Evolutionary conservation across 2,888 invertebrate genomes (phyloP).

Genomic region (Dasypolia templi): DNA sequence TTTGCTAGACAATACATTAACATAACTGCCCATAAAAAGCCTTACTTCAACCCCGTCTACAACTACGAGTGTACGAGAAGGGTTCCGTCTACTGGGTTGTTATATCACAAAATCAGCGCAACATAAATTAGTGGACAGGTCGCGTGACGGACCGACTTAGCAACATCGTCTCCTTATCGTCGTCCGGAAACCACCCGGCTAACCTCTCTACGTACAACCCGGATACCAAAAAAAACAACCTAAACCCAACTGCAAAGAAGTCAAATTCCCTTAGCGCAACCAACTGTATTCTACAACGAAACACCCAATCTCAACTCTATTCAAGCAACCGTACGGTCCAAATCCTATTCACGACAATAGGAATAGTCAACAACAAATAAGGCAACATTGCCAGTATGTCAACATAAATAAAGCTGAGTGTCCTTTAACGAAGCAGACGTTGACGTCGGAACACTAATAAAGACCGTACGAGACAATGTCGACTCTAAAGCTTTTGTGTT

Average conservation of each 20-base stretch:
- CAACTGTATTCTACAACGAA: conserved; percentile 62
- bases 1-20: conserved; percentile 82
- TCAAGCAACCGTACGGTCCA: conserved; percentile 73
- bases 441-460: conserved; percentile 87
- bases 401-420: conserved; percentile 90
- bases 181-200: conserved; percentile 82
- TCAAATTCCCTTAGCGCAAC: conserved; percentile 75
- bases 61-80: conserved; percentile 69
- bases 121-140: conserved; percentile 90
- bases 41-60: conserved; percentile 53
- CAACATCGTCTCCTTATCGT: conserved; percentile 87
- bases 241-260: conserved; percentile 77
- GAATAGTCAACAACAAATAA: conserved; percentile 83
- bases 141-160: conserved; percentile 89
- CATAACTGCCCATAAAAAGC: conserved; percentile 77
- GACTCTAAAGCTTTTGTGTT: conserved; percentile 77
- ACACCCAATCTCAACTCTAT: conserved; percentile 80
- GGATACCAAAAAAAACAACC: conserved; percentile 72
- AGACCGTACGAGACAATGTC: conserved; percentile 76
- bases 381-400: conserved; percentile 88
- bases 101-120: conserved; percentile 88
- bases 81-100: conserved; percentile 77
- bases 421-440: conserved; percentile 90
- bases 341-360: conserved; percentile 70
- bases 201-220: conserved; percentile 72